These are phyloP conservation scores for Amphipyra tragopoginis DNA, from an alignment of 2,888 invertebrate genomes.

Conservation along the genomic window DNA sequence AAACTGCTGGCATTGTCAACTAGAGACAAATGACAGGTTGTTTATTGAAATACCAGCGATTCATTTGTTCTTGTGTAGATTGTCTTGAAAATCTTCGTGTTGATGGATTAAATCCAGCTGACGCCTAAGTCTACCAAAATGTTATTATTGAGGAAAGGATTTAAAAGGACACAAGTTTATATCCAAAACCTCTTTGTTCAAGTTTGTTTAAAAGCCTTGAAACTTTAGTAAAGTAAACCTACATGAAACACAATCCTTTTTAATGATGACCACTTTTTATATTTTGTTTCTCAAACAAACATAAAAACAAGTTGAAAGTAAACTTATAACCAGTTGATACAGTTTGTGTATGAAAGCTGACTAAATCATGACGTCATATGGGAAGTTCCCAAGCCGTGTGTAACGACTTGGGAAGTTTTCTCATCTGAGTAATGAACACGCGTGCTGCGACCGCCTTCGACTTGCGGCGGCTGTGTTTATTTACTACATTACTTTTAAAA, in stretches of 20 bases:
- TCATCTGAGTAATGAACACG: conserved; percentile 51
- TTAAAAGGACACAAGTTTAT: conserved; percentile 16
- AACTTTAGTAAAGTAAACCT: conserved; percentile 9
- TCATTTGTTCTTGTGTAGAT: too few relatives aligned
- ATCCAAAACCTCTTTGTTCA: conserved; percentile 14
- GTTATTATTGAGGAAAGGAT: conserved; percentile 11
- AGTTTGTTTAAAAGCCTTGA: conserved; percentile 19
- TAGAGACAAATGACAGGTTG: too few relatives aligned
- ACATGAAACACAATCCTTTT: too few relatives aligned
- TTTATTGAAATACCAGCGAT: too few relatives aligned
- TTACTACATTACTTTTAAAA: conserved; percentile 11
- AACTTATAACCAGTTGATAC: conserved; percentile 25
- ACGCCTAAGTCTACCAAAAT: conserved; percentile 16
- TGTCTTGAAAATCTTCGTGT: not conserved
- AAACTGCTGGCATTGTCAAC: too few relatives aligned
- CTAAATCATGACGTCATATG: conserved; percentile 47
- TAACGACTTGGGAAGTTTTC: conserved; percentile 46
- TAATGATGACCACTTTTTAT: conserved; percentile 12
- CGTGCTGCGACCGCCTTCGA: conserved; percentile 18
- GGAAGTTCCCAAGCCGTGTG: conserved; percentile 22
- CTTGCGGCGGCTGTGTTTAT: conserved; percentile 14
- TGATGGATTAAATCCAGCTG: conserved; percentile 1
- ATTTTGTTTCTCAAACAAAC: conserved; percentile 31
- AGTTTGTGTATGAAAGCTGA: conserved; percentile 28
- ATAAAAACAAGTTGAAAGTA: conserved; percentile 26